Base-by-base conservation (phyloP, 64 coral and sea anemone species). In the Platygyra sinensis region DNA sequence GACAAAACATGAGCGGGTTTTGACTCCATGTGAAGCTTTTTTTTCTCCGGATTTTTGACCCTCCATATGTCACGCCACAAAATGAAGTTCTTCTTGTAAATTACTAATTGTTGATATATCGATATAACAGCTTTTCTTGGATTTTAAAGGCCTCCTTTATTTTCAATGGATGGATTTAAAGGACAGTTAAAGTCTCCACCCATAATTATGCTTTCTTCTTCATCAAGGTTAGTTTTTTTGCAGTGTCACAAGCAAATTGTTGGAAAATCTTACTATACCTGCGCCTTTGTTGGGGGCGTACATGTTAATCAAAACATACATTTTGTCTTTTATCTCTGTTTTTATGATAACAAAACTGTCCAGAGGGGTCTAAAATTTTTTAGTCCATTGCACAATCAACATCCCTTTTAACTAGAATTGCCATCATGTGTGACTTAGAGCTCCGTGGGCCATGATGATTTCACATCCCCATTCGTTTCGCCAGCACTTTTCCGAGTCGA, bases 1-100 rank as follows among this genome's bases (percentile, higher is more conserved):
- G 33, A 36, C 33, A 36, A 36, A 36, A 36, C 33, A 36, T 36
- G 33, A 36, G 33, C 33, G 33, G 3, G 33, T 36, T 36, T 36
- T 36, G 33, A 36, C 33, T 36, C 33, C 33, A 36, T 36, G 33
- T 36, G 3, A 36, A 36, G 33, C 33, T 36, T 36, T 36, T 36
- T n/a, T 36, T 36, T 36, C 33, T 36, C 1, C 33, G 33, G 33
- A 36, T 36, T 36, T 36, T 36, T 36, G 33, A 36, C 33, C 33
- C 33, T 57, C 75, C 75, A 90, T 32, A 90, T 90, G 67, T 90
- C n/a, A n/a, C n/a, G n/a, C 88, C 39, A 32, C 33, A 22, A 90
- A 54, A 50, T 90, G 76, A 25, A 54, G 28, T 49, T 80, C 76
- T 29, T 80, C 30, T 36, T 62, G 78, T 25, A 90, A 1, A 24